These are phyloP conservation scores for Sipha maydis DNA, from an alignment of 2,888 invertebrate genomes.

Conservation along the genomic window DNA sequence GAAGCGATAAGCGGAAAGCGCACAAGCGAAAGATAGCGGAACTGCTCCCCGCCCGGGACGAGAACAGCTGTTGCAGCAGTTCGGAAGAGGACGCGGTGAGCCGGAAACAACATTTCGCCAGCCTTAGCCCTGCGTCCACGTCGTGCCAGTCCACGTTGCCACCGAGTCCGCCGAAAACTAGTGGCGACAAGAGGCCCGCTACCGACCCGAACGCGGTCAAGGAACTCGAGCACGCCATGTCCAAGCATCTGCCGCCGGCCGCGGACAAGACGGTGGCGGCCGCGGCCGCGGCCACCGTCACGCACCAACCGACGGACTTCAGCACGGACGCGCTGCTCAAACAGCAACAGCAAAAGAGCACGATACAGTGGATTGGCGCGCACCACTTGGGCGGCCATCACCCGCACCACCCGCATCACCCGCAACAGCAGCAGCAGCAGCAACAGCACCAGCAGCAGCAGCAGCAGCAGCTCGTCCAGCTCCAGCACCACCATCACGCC, in stretches of 20 bases:
- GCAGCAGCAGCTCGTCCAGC: conserved; percentile 72
- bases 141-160: conserved; percentile 72
- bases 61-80: conserved; percentile 66
- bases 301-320: conserved; percentile 78
- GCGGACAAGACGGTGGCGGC: conserved; percentile 65
- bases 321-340: conserved; percentile 86
- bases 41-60: conserved; percentile 68
- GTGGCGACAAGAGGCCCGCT: conserved; percentile 39
- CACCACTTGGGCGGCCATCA: conserved; percentile 70
- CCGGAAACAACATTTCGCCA: conserved; percentile 64
- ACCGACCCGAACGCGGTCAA: conserved; percentile 76
- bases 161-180: conserved; percentile 48
- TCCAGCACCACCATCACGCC: conserved; percentile 68
- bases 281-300: background rate
- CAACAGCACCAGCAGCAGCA: conserved; percentile 64
- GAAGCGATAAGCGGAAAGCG: conserved; percentile 67
- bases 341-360: conserved; percentile 81
- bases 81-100: conserved; percentile 68
- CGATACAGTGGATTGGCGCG: conserved; percentile 94
- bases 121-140: conserved; percentile 74
- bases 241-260: conserved; percentile 83
- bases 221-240: conserved; percentile 96
- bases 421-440: conserved; percentile 67
- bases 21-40: conserved; percentile 73
- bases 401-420: conserved; percentile 28